Evolutionary conservation across 2,113 vertebrate genomes (phyloP).

Genomic region (Eidolon helvum): DNA sequence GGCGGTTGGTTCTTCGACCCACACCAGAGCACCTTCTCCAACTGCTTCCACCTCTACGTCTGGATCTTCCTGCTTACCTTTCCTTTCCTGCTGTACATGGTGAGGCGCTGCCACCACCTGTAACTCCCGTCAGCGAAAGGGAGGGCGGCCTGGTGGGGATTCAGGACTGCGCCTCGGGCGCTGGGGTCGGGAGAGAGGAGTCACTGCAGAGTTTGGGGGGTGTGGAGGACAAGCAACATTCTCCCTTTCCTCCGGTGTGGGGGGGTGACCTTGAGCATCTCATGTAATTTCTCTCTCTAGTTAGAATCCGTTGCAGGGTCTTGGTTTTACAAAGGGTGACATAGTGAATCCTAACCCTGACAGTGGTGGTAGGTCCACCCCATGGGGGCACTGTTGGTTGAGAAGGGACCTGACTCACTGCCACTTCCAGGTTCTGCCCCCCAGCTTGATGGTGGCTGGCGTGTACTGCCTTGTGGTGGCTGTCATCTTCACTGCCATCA

Average conservation of each 20-base stretch:
- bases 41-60: constrained; percentile 94
- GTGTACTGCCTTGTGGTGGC: constrained; percentile 91
- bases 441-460: constrained; percentile 88
- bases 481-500: constrained; percentile 90
- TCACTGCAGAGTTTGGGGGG: neutral
- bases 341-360: neutral
- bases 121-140: neutral
- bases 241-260: neutral
- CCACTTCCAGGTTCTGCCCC: constrained; percentile 87
- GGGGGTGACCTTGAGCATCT: constrained; percentile 26
- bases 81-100: constrained; percentile 93
- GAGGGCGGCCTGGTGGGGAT: neutral
- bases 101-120: constrained; percentile 78
- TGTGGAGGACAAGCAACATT: neutral
- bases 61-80: constrained; percentile 93
- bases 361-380: neutral
- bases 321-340: neutral
- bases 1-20: constrained; percentile 96
- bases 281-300: neutral
- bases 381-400: neutral
- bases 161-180: fast-evolving
- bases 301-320: fast-evolving
- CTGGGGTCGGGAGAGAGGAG: neutral
- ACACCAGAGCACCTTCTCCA: constrained; percentile 95
- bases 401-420: neutral